A percentile compares a stretch with the other conserved stretches of the same genome.
phyloP scores from a whole-genome alignment of 1,140 invertebrate species.

The Bombyx mori region ASM3026992v2 NC_085129.1:12132001-12132500 shows the following conservation, averaged over 20 bases:
- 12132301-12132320: conserved; percentile 30
- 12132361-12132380: conserved; percentile 6
- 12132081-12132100: conserved; percentile 71
- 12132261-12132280: conserved; percentile 18
- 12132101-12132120: conserved; percentile 76
- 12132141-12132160: conserved; percentile 76
- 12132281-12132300: conserved; percentile 14
- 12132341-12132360: conserved; percentile 33
- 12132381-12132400: conserved; percentile 19
- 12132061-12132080: conserved; percentile 67
- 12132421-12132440: conserved; percentile 64
- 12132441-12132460: conserved; percentile 70
- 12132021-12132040: conserved; percentile 63
- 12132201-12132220: conserved; percentile 71
- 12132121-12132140: conserved; percentile 74
- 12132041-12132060: conserved; percentile 57
- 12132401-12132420: conserved; percentile 4
- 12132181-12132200: conserved; percentile 78
- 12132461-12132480: conserved; percentile 25
- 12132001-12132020: conserved; percentile 65
- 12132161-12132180: conserved; percentile 77
- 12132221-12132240: conserved; percentile 43
- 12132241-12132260: conserved; percentile 34
- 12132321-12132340: conserved; percentile 51
- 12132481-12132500: conserved; percentile 58